Evolutionary conservation across 2,797 vertebrate genomes (phyloP), one percentile per base, ranked within the genome.

Genomic region (Spea hammondii): DNA sequence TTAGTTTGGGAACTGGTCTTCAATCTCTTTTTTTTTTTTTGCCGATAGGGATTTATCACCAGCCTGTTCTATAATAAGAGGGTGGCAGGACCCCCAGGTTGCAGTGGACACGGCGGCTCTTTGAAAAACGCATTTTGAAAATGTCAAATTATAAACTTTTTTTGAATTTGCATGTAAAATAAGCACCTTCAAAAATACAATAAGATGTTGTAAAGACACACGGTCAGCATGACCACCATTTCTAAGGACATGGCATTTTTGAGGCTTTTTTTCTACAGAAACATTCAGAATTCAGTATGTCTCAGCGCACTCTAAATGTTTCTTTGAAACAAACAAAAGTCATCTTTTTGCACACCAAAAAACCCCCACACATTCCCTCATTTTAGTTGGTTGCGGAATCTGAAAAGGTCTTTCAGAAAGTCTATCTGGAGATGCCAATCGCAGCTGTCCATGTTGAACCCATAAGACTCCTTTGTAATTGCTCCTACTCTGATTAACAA

Each of bases 391-490:
- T 83, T 79, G 73, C 74, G 49, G 83, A 66, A 69, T 53, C 10
- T 79, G 83, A 83, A 84, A 84, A 83, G 82, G 85, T 68, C 46
- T 83, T 85, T 84, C 78, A 49, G 64, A 79, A 75, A 44, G 67
- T 82, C 78, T 86, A 81, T 84, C 84, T 85, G 82, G 12, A 59
- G 77, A 62, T 85, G 84, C 79, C 83, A 86, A 83, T 72, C 71
- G 17, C 17, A 17, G 17, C 17, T 17, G 17, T 17, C 17, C 17
- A 17, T 17, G 71, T 14, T 17, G 59, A 71, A 85, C 79, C 85
- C 81, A 83, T 88, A 86, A 82, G 88, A 8, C 74, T 79, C 72
- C 75, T 78, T 86, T 84, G 78, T 82, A 65, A 77, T 17, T 17
- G 82, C 84, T 78, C 51, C 0, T 69, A 60, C 73, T 83, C 49